Conservation (phyloP, 2,797 vertebrate species). For the Gymnocypris eckloni region DNA sequence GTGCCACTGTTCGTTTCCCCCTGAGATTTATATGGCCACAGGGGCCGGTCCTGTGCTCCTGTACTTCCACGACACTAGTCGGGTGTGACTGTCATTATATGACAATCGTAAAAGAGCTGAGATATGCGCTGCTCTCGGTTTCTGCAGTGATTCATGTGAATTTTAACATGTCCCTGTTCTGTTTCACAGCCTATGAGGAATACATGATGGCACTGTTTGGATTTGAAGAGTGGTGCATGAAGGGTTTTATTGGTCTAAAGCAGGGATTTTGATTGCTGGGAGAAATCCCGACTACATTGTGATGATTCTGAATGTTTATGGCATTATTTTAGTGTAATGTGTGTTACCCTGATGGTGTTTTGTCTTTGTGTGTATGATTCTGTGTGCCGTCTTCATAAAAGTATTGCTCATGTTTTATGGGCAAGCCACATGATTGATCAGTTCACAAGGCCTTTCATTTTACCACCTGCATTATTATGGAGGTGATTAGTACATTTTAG, state of each 20-base stretch:
- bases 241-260: conserved; percentile 49
- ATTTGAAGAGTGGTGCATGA: conserved; percentile 46
- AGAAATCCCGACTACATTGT: conserved; percentile 46
- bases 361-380: not conserved
- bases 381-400: not conserved
- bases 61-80: conserved; percentile 62
- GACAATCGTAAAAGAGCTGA: conserved; percentile 66
- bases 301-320: conserved; percentile 19
- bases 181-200: conserved; percentile 45
- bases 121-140: conserved; percentile 60
- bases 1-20: conserved; percentile 46
- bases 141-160: conserved; percentile 55
- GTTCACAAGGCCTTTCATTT: not conserved
- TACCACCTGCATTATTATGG: not conserved
- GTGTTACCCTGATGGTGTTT: conserved; percentile 49
- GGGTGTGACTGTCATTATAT: conserved; percentile 67
- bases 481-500: not conserved
- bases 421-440: not conserved
- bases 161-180: conserved; percentile 50
- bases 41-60: conserved; percentile 52
- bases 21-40: conserved; percentile 60
- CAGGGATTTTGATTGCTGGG: conserved; percentile 47
- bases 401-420: not conserved
- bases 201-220: conserved; percentile 56
- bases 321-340: conserved; percentile 46